Base-by-base conservation (phyloP, 1,140 invertebrate species). In the Wasmannia auropunctata region DNA sequence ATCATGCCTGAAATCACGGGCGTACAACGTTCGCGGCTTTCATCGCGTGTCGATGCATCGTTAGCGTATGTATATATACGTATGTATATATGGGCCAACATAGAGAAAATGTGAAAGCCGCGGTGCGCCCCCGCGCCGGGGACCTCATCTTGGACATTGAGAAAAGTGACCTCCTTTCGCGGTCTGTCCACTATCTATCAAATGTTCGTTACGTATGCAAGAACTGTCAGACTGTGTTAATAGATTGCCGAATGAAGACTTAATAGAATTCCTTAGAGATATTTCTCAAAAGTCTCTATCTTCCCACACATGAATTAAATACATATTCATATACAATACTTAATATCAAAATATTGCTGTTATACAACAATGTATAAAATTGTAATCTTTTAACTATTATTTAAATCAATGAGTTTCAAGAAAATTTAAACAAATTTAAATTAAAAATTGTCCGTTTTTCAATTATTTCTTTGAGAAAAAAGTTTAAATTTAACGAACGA, bases 31-130 rank as follows among this genome's bases (percentile, higher is more conserved):
- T 11, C 46, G 40, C 37, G 37, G 51, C 79, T 83, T 83, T 85
- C 84, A 54, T 87, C 83, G 54, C 60, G 11, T 72, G 74, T 69
- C 63, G 16, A 79, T 69, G 60, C 70, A 22, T 65, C 40, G 84
- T 74, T 54, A 62, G n/a, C 14, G 37, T 34, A 74, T 7, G 28
- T 65, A 74, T 31, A 37, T 72, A 79, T 51, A 74, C 11, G 28
- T 65, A 74, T 31, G 46, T 72, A 79, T 51, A 86, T 77, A 67
- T 89, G 28, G 77, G 79, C 65, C 85, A 58, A 67, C 56, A n/a
- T n/a, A 74, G 62, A 70, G 92, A 93, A 93, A 93, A 92, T 91
- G 92, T 92, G 92, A 93, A 93, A 93, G 92, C 85, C 25, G 28
- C 37, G 19, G 11, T 37, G n/a, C 60, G 46, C 62, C 70, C 80